Base-by-base conservation (phyloP, 2,797 vertebrate species). In the Anisognathus igniventris region DNA sequence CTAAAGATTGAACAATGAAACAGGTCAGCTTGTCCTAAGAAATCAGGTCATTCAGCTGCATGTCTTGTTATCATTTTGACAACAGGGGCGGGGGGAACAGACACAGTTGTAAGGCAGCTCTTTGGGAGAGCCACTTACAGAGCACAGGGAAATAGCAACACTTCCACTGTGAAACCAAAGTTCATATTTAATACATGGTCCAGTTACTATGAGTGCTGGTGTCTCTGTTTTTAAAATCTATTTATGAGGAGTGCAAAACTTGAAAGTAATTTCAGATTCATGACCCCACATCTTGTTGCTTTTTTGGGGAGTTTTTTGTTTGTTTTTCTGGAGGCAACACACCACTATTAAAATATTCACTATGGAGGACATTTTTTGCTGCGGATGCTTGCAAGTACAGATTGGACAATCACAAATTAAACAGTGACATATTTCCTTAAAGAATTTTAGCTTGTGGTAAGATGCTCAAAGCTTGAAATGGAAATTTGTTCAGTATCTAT, bases 1-100 rank as follows among this genome's bases (percentile, higher is more conserved):
- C 73, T 81, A 62, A 91, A 93, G 82, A 91, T 0, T 95, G 93
- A 97, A 96, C 94, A 97, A 94, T 90, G 82, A 96, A 96, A 80
- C 96, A 96, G 96, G 96, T 96, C 96, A 96, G 64, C 89, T 92
- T 94, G 95, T 96, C 93, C 91, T 95, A 95, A 92, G 89, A 95
- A 97, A 96, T 96, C 96, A 97, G 94, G 96, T 95, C 96, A 94
- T 90, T 97, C 91, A 90, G 53, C 44, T 88, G 76, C 65, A 79
- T 90, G 92, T 85, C 89, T 58, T 83, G 71, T 95, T 91, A 97
- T 96, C 82, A 27, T 95, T 96, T 88, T 97, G 96, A 96, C 96
- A 97, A 91, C 87, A 94, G 82, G 76, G 67, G 42, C 57, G 66
- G 87, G 54, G 70, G 89, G 74, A 95, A 86, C 79, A 90, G 89